Conservation (phyloP, 2,888 invertebrate species). For the Bembecia ichneumoniformis region DNA sequence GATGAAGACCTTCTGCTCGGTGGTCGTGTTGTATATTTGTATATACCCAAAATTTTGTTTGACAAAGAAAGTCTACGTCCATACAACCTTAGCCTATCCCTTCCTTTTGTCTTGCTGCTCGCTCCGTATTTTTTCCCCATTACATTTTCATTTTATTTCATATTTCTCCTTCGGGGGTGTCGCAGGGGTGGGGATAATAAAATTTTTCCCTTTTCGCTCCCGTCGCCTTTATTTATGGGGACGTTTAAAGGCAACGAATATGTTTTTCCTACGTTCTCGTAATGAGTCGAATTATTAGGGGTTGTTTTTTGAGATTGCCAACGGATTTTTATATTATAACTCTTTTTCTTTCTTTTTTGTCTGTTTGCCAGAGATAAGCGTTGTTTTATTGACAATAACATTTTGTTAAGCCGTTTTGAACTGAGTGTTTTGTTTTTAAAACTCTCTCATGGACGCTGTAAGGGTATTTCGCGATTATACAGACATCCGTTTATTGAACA, state of each 20-base stretch:
- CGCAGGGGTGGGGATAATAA: slow-evolving; percentile 51
- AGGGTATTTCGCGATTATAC: too few relatives aligned
- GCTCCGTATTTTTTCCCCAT: slow-evolving; percentile 70
- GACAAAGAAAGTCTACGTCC: slow-evolving; percentile 24
- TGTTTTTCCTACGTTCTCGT: slow-evolving; percentile 64
- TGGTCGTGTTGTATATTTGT: too few relatives aligned
- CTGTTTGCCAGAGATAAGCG: slow-evolving; percentile 48
- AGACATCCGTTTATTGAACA: too few relatives aligned
- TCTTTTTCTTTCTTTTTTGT: slow-evolving; percentile 23
- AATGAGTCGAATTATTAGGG: slow-evolving; percentile 67
- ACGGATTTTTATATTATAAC: slow-evolving; percentile 13
- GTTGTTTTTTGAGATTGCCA: slow-evolving; percentile 55
- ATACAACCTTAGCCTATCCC: slow-evolving; percentile 20
- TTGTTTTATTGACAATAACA: slow-evolving; percentile 18
- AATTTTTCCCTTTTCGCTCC: slow-evolving; percentile 61
- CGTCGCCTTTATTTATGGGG: slow-evolving; percentile 65
- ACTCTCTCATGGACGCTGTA: too few relatives aligned
- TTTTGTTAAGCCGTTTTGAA: background rate
- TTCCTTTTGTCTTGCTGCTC: slow-evolving; percentile 65
- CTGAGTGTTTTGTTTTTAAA: background rate
- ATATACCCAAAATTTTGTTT: too few relatives aligned
- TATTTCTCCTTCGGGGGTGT: slow-evolving; percentile 61
- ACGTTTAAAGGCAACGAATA: slow-evolving; percentile 58
- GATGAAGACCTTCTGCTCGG: too few relatives aligned
- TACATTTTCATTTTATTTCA: slow-evolving; percentile 73